Base-by-base conservation (phyloP, 2,888 invertebrate species). In the Nudaria mundana region DNA sequence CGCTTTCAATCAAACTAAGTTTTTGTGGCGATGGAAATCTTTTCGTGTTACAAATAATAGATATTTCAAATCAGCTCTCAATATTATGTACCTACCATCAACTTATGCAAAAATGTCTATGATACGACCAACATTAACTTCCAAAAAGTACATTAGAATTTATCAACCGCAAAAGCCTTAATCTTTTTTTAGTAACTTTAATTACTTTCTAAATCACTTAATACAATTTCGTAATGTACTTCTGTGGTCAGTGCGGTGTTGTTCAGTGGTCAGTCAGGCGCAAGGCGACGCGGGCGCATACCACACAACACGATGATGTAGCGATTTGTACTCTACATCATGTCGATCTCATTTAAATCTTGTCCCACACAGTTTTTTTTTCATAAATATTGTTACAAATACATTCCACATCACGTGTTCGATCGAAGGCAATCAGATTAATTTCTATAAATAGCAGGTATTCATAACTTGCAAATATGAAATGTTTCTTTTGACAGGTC, bases 221-320 rank as follows among this genome's bases (percentile, higher is more conserved):
- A 76, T 69, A 71, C 65, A 67, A 70, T 74, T 75, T 75, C 62
- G 63, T 73, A 69, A 73, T 63, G 66, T 50, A 12, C 13, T 33
- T 20, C 39, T 75, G 76, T 65, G 77, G 76, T 75, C 65, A 63
- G 65, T 58, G 60, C 54, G 59, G 67, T 62, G 45, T 55, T 51
- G 65, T 58, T 59, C 54, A 58, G 67, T 62, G 45, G 56, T 51
- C 63, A 61, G 29, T 15, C 22, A 23, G 24, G 18, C 26, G 25
- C 12, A 20, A 16, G 51, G 28, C 55, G 53, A 44, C 48, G 48
- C 56, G 50, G 22, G 33, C 54, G 45, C 52, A 48, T 56, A 64
- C 75, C 76, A 71, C 76, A 76, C 76, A 71, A 60, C 70, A 66
- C 64, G 73, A 74, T 81, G 81, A 82, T 65, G 71, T 44, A 56